Evolutionary conservation across 2,113 vertebrate species (phyloP), one percentile per base, ranked within the genome.

Genomic region (Symphodus melops): DNA sequence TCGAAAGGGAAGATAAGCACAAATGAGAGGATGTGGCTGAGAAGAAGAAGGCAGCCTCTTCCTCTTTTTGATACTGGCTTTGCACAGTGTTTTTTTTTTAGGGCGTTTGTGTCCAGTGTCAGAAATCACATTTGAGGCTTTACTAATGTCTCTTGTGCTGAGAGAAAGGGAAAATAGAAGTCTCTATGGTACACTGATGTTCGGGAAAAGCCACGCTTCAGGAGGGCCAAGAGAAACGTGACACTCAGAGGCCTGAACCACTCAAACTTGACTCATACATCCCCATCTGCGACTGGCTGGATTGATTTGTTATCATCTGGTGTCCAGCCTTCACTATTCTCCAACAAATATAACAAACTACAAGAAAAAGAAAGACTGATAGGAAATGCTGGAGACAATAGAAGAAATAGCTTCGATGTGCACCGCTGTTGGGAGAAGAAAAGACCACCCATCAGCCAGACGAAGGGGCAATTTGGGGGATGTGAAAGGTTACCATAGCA

Each of bases 401-500:
- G 20, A 64, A 56, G 33, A 63, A 53, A 70, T 44, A 53, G 70
- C 77, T 65, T 49, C 64, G 54, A 33, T 39, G 44, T 62, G 74
- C 66, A 36, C 56, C 5, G 14, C 68, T 65, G 63, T 85, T 52
- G 68, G 68, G 61, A 76, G 60, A 75, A 72, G 80, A 69, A 79
- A 79, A 68, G 72, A 78, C 81, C 84, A 79, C 85, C 82, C 71
- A 74, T 86, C 87, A 87, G 74, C 54, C 51, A 86, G 75, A 81
- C 52, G 72, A 84, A 82, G 86, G 89, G 86, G 88, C 82, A 88
- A 89, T 93, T 92, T 91, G 76, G 85, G 84, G 70, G 71, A 79
- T 84, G 84, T 79, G 82, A 74, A 81, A 86, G 91, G 93, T 94
- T 92, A 91, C 94, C 92, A 94, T 94, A 88, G 94, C 88, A 92